phyloP scores from a whole-genome alignment of 1,140 invertebrate species.

The Drosophila sp. region DNA sequence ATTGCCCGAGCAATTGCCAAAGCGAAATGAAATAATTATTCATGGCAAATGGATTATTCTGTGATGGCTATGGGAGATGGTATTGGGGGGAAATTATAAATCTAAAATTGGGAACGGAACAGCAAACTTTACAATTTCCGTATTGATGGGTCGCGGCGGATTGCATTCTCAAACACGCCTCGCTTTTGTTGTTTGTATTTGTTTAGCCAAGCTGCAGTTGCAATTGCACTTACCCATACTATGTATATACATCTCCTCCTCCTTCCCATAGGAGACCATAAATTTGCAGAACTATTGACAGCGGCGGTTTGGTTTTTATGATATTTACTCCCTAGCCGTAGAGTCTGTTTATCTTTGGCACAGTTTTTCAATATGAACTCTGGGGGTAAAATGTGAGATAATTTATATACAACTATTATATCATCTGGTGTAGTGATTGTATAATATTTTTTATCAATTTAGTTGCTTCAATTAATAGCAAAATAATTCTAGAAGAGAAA shows the following conservation, averaged over 20 bases:
- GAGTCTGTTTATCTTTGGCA: slow-evolving; percentile 44
- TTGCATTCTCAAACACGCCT: slow-evolving; percentile 45
- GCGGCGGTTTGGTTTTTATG: slow-evolving; percentile 43
- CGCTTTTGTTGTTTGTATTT: slow-evolving; percentile 35
- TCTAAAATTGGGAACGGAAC: slow-evolving; percentile 34
- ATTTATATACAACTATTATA: slow-evolving; percentile 13
- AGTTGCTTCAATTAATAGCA: too few relatives aligned
- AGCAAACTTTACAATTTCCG: slow-evolving; percentile 74
- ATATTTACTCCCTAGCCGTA: slow-evolving; percentile 19
- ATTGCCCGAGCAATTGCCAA: slow-evolving; percentile 33
- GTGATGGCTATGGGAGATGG: too few relatives aligned
- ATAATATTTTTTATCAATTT: background rate
- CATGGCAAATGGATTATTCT: slow-evolving; percentile 21
- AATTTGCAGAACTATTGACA: slow-evolving; percentile 60
- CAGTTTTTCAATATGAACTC: slow-evolving; percentile 27
- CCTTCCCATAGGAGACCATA: slow-evolving; percentile 46
- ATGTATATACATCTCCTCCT: slow-evolving; percentile 30
- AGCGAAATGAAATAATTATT: slow-evolving; percentile 44
- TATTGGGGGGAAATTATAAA: slow-evolving; percentile 60
- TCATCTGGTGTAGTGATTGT: background rate
- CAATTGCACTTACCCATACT: slow-evolving; percentile 41
- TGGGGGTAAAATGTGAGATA: slow-evolving; percentile 13
- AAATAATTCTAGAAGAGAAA: background rate
- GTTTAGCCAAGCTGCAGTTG: slow-evolving; percentile 58
- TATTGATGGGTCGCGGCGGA: slow-evolving; percentile 38